Percentiles rank a stretch among this genome's conserved stretches.
phyloP scores from a whole-genome alignment of 2,797 vertebrate genomes.

The Streptopelia turtur region DNA sequence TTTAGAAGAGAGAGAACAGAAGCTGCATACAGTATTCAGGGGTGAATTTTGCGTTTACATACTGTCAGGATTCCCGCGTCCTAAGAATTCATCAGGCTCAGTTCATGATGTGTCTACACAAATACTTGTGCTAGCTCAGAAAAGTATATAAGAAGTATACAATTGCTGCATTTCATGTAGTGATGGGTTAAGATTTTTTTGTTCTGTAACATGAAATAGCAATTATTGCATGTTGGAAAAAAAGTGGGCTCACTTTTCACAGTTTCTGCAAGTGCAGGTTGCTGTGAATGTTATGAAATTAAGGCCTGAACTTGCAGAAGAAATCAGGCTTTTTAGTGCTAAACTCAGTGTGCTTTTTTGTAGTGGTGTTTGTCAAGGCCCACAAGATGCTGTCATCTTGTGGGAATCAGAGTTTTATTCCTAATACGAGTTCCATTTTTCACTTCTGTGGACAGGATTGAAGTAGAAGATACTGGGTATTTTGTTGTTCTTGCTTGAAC shows the following conservation, averaged over 20 bases:
- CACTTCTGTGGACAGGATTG: not conserved
- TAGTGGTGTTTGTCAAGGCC: not conserved
- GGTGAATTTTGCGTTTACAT: not conserved
- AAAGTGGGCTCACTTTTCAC: not conserved
- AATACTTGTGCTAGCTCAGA: not conserved
- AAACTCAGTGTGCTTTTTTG: not conserved
- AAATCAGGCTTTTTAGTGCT: not conserved
- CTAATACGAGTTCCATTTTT: not conserved
- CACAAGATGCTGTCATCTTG: not conserved
- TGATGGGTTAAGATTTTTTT: not conserved
- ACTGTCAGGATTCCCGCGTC: not conserved
- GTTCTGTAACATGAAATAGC: not conserved
- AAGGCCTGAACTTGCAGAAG: not conserved
- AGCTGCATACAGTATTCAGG: not conserved
- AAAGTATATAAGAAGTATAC: not conserved
- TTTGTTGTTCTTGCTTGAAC: not conserved
- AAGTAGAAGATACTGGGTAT: not conserved
- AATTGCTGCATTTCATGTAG: not conserved
- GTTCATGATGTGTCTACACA: not conserved
- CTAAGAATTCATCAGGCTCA: not conserved
- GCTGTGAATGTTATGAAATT: not conserved
- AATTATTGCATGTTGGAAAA: not conserved
- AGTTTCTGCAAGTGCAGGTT: not conserved
- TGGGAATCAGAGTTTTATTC: not conserved
- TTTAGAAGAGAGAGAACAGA: not conserved